Conservation (phyloP, 2,888 invertebrate genomes). For the Drosophila peninsularis region DNA sequence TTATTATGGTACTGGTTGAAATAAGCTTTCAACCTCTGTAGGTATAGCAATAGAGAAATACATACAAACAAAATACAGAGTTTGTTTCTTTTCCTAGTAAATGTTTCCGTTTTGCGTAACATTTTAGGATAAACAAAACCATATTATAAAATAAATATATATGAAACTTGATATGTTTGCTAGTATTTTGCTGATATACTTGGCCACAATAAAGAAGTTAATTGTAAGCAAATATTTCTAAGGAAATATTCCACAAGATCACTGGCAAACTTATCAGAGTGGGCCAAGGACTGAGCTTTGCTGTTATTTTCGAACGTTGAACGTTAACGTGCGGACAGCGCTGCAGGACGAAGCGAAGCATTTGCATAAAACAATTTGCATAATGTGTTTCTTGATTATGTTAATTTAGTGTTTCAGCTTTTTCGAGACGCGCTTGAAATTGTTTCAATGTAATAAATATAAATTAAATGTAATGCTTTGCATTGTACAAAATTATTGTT, state of each 20-base stretch:
- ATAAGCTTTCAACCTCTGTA: too few species aligned
- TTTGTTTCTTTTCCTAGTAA: too few species aligned
- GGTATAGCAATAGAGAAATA: too few species aligned
- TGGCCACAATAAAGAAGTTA: not conserved
- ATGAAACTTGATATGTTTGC: too few species aligned
- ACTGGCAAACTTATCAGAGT: not conserved
- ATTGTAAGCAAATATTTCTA: not conserved
- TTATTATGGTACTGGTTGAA: too few species aligned
- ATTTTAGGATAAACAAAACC: too few species aligned
- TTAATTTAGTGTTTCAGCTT: conserved; percentile 1
- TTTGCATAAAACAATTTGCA: conserved; percentile 15
- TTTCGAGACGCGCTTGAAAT: not conserved
- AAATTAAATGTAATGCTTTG: not conserved
- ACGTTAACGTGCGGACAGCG: not conserved
- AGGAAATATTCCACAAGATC: not conserved
- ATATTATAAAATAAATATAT: too few species aligned
- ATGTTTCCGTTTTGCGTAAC: too few species aligned
- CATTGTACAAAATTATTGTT: conserved; percentile 1
- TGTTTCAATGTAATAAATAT: conserved; percentile 2
- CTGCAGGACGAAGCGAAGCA: not conserved
- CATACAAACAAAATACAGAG: too few species aligned
- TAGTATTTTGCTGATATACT: too few species aligned
- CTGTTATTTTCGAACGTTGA: not conserved
- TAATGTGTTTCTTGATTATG: conserved; percentile 16
- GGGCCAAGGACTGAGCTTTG: not conserved